phyloP scores from a whole-genome alignment of 2,797 vertebrate genomes.

The Corythornis leucogaster region DNA sequence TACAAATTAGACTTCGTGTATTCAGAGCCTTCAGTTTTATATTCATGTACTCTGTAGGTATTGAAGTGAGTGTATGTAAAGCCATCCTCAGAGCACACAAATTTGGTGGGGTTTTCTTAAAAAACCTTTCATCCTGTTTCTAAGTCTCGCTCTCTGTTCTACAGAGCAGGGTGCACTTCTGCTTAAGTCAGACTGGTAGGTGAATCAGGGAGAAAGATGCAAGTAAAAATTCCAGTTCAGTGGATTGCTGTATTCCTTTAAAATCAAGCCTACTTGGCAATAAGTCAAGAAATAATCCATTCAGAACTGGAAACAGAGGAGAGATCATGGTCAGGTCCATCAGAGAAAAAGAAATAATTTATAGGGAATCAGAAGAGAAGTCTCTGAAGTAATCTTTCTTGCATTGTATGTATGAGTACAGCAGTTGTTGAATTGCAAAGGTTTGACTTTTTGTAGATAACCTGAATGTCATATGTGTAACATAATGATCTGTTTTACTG shows the following conservation, averaged over 20 bases:
- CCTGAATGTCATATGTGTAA: background rate
- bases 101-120: background rate
- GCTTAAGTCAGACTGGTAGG: background rate
- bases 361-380: background rate
- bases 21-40: background rate
- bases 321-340: background rate
- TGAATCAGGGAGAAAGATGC: background rate
- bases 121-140: background rate
- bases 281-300: background rate
- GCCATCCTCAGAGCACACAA: background rate
- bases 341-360: background rate
- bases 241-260: background rate
- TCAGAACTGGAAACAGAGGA: background rate
- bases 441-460: slow-evolving; percentile 14
- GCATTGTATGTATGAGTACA: background rate
- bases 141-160: background rate
- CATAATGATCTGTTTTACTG: background rate
- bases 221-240: background rate
- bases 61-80: background rate
- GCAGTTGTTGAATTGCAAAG: background rate
- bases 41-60: background rate
- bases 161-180: background rate
- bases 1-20: background rate
- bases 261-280: background rate
- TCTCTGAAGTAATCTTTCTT: background rate